Percentiles rank a stretch among this genome's conserved stretches.
These are phyloP conservation scores for Helicoverpa armigera DNA, from an alignment of 1,140 invertebrate species.

Conservation along the genomic window DNA sequence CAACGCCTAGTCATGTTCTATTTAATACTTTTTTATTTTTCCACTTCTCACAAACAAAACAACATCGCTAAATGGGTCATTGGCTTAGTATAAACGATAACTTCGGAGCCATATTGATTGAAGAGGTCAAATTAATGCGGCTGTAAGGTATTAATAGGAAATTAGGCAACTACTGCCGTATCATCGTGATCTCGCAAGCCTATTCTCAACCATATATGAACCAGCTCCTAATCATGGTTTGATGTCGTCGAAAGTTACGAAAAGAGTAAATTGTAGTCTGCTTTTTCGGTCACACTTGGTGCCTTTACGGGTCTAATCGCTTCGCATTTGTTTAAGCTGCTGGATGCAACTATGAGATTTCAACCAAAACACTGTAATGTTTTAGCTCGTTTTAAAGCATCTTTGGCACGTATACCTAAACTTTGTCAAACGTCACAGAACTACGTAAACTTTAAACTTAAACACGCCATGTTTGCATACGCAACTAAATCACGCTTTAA, in stretches of 20 bases:
- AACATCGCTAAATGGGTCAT: neutral
- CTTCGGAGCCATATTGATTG: neutral
- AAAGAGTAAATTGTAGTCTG: neutral
- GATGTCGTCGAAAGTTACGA: neutral
- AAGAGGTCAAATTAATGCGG: constrained; percentile 21
- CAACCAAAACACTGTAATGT: too few relatives aligned
- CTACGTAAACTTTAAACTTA: neutral
- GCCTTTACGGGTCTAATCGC: too few relatives aligned
- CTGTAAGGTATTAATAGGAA: constrained; percentile 2
- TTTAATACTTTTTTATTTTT: neutral
- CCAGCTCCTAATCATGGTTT: neutral
- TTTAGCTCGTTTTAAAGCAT: neutral
- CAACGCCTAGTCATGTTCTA: constrained; percentile 4
- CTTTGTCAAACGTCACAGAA: neutral
- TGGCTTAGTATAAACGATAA: neutral
- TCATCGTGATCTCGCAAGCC: neutral
- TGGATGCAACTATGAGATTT: too few relatives aligned
- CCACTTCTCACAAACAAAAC: neutral
- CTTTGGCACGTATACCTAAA: neutral
- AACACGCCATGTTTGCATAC: neutral
- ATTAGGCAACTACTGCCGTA: neutral
- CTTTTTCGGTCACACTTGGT: neutral
- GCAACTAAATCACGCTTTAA: constrained; percentile 1
- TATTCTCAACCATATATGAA: neutral
- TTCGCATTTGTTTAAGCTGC: too few relatives aligned